phyloP scores from a whole-genome alignment of 2,888 invertebrate genomes.

The Gandaritis pyraliata region DNA sequence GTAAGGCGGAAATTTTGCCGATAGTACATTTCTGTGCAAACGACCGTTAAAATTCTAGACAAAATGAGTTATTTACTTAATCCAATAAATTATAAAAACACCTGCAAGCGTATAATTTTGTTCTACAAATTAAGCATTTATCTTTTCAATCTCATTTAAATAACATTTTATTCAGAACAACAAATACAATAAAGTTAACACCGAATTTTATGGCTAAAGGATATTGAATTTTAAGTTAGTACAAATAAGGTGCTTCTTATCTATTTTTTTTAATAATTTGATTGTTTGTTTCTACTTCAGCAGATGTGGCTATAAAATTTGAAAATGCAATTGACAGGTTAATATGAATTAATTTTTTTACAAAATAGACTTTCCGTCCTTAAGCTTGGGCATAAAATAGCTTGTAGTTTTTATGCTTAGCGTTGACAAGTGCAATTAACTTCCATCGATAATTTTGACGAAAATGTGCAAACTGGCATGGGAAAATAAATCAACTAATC shows the following conservation, averaged over 20 bases:
- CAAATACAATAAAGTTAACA: conserved; percentile 41
- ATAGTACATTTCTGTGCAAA: too few species aligned
- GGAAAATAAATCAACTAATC: neutral
- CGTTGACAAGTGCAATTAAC: conserved; percentile 11
- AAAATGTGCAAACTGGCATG: conserved; percentile 7
- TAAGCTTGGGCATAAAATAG: neutral
- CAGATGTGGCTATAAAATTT: conserved; percentile 48
- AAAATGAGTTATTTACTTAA: conserved; percentile 4
- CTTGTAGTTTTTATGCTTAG: neutral
- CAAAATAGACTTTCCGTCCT: neutral
- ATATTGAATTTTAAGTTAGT: neutral
- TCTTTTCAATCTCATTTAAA: conserved; percentile 28
- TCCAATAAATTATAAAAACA: conserved; percentile 28
- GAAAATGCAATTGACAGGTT: conserved; percentile 26
- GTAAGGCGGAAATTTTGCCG: too few species aligned
- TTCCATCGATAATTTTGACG: conserved; percentile 11
- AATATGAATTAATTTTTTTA: conserved; percentile 1
- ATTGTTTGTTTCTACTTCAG: conserved; percentile 45
- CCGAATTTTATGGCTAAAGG: neutral
- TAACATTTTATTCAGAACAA: conserved; percentile 21
- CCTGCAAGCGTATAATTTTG: conserved; percentile 33
- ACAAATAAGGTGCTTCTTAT: neutral
- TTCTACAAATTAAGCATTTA: conserved; percentile 31
- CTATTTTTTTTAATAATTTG: conserved; percentile 3
- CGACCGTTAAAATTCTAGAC: neutral